A percentile compares a stretch with the other conserved stretches of the same genome.
These are phyloP conservation scores for Jaculus jaculus DNA, from an alignment of 2,113 vertebrate species.

Conservation along the genomic window DNA sequence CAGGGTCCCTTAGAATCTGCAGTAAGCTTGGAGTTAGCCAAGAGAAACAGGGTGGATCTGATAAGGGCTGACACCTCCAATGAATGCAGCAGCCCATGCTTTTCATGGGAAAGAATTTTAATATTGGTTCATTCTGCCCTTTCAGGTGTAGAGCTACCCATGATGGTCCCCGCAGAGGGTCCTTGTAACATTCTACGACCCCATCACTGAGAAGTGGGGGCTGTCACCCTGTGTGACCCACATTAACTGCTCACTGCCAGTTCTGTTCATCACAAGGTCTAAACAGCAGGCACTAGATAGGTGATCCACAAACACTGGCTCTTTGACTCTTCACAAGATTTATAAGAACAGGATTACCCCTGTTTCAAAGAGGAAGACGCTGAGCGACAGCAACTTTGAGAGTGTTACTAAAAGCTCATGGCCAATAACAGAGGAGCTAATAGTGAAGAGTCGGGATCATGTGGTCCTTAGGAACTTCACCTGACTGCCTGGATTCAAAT, in stretches of 20 bases:
- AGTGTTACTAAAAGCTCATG: not conserved
- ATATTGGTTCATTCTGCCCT: not conserved
- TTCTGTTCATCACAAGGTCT: not conserved
- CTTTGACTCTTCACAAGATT: not conserved
- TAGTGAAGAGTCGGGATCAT: not conserved
- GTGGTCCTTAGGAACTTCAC: not conserved
- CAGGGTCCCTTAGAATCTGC: slow-evolving; percentile 16
- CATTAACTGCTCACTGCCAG: not conserved
- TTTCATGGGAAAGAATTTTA: not conserved
- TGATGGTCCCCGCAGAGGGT: not conserved
- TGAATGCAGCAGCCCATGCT: not conserved
- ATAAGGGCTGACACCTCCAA: not conserved
- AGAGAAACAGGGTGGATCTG: not conserved
- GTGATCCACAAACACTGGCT: not conserved
- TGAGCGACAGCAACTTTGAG: not conserved
- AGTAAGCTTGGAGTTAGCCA: not conserved
- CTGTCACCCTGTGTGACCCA: not conserved
- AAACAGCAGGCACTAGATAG: not conserved
- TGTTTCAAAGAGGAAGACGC: not conserved
- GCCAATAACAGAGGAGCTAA: not conserved
- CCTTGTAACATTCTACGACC: not conserved
- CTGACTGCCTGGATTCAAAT: not conserved
- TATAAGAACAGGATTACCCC: not conserved
- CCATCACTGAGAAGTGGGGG: not conserved
- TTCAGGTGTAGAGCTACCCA: not conserved